phyloP scores from a whole-genome alignment of 2,113 vertebrate genomes.

The Neopipo cinnamomea region DNA sequence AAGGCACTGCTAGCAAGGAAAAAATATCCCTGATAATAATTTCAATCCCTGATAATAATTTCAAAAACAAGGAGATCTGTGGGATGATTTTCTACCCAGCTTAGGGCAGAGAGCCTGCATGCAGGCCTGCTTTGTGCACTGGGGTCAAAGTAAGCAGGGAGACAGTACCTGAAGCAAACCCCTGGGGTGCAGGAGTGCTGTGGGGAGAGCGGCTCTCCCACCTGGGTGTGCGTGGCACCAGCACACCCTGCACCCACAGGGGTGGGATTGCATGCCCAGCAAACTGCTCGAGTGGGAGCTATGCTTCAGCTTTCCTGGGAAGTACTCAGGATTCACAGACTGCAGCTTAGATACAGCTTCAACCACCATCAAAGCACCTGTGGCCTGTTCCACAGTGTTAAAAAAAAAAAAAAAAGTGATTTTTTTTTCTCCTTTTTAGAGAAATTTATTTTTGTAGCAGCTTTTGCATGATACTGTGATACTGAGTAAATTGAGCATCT shows the following conservation, averaged over 20 bases:
- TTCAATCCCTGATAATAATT: not conserved
- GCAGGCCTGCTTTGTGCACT: not conserved
- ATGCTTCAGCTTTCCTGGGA: not conserved
- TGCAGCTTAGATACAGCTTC: not conserved
- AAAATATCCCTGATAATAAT: not conserved
- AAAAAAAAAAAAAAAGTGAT: not conserved
- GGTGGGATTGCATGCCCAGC: not conserved
- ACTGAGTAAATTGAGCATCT: constrained; percentile 33
- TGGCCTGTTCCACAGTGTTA: not conserved
- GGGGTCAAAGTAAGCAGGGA: not conserved
- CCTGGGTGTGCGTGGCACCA: not conserved
- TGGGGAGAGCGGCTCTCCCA: not conserved
- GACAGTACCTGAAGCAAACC: not conserved
- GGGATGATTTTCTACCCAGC: not conserved
- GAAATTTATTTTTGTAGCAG: constrained; percentile 57
- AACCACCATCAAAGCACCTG: not conserved
- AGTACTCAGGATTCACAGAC: not conserved
- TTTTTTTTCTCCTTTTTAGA: constrained; percentile 12
- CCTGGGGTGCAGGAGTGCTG: not conserved
- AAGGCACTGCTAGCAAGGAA: not conserved
- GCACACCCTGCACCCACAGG: too few species aligned
- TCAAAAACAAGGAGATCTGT: not conserved
- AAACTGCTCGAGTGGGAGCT: not conserved
- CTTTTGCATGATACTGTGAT: constrained; percentile 71
- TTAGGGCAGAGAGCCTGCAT: not conserved